These are phyloP conservation scores for Gopherus evgoodei DNA, from an alignment of 2,113 vertebrate genomes.

Conservation along the genomic window DNA sequence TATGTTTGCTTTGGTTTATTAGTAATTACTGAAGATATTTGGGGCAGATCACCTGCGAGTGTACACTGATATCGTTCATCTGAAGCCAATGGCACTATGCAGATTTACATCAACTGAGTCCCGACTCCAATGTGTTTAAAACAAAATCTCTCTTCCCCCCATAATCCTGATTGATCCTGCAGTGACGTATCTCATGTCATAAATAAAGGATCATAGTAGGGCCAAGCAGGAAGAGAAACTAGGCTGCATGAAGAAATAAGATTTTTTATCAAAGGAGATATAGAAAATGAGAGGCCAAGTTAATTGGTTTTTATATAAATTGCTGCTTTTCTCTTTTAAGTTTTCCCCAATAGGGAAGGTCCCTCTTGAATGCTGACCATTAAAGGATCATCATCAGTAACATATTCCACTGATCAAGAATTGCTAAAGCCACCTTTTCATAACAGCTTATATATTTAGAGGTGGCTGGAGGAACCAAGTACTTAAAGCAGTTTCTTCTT, in stretches of 20 bases:
- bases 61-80: neutral
- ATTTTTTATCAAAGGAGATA: neutral
- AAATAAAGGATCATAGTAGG: neutral
- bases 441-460: neutral
- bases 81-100: neutral
- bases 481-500: neutral
- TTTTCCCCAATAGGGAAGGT: neutral
- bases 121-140: neutral
- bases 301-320: neutral
- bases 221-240: neutral
- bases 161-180: neutral
- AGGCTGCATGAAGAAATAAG: neutral
- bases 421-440: neutral
- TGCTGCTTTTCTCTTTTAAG: neutral
- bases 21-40: neutral
- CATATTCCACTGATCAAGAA: fast-evolving
- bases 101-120: neutral
- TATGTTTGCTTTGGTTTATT: neutral
- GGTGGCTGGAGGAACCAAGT: neutral
- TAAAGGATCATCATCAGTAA: neutral
- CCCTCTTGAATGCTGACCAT: neutral
- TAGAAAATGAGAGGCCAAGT: neutral
- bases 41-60: neutral
- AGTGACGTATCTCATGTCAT: neutral
- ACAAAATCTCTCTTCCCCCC: neutral